A percentile compares a stretch with the other conserved stretches of the same genome.
Conservation (phyloP, 2,888 invertebrate genomes). For the Sminthurinus aureus region DNA sequence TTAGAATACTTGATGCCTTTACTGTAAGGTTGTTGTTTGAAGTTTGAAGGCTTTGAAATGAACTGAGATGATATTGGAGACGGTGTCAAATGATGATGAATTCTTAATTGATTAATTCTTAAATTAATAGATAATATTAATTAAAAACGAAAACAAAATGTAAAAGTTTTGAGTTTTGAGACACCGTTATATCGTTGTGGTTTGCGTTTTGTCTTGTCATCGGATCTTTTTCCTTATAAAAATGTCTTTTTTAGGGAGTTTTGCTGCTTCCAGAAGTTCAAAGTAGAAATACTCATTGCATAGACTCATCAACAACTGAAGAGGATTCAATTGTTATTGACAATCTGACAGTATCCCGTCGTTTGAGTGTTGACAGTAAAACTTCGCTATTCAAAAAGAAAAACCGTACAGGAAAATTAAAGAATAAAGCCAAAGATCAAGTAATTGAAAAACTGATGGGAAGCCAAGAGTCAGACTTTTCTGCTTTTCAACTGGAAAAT, state of each 20-base stretch:
- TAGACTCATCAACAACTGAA: background rate
- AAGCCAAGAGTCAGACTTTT: constrained; percentile 25
- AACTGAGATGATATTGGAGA: no score
- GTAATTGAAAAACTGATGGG: constrained; percentile 44
- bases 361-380: constrained; percentile 30
- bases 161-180: no score
- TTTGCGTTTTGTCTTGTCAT: no score
- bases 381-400: background rate
- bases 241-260: constrained; percentile 1
- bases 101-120: no score
- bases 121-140: no score
- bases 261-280: constrained; percentile 27
- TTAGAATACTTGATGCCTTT: no score
- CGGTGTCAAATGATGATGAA: no score
- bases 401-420: constrained; percentile 13
- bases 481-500: constrained; percentile 51
- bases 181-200: no score
- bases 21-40: no score
- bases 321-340: constrained; percentile 47
- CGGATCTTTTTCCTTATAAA: no score
- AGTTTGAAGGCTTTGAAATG: no score
- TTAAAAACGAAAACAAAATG: no score
- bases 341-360: constrained; percentile 47
- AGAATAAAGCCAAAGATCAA: constrained; percentile 36
- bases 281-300: constrained; percentile 14